A percentile compares a stretch with the other conserved stretches of the same genome.
phyloP scores from a whole-genome alignment of 2,888 invertebrate species.

The Zaprionus lineosus region DNA sequence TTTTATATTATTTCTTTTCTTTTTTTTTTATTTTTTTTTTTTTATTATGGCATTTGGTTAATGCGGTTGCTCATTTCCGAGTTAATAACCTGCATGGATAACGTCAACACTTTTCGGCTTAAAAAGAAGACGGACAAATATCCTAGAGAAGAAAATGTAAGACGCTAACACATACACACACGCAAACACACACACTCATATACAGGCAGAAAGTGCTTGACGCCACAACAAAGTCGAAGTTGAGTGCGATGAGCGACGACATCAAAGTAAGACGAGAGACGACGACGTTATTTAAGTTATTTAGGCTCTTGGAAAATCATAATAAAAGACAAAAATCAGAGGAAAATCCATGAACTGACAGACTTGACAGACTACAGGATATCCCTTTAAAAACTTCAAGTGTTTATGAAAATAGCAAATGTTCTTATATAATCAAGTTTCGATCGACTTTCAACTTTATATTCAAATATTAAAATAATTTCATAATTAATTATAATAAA shows the following conservation, averaged over 20 bases:
- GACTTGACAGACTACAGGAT: no score
- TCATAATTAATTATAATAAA: no score
- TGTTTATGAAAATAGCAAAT: no score
- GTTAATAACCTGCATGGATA: conserved; percentile 16
- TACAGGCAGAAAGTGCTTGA: no score
- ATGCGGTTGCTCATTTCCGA: conserved; percentile 39
- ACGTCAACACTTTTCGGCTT: conserved; percentile 12
- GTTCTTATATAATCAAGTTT: no score
- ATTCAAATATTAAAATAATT: no score
- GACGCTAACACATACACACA: conserved; percentile 19
- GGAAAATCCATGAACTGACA: no score
- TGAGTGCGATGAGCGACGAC: conserved; percentile 29
- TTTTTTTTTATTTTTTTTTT: conserved; percentile 15
- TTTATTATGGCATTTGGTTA: conserved; percentile 33
- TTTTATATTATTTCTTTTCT: no score
- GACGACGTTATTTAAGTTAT: conserved; percentile 70
- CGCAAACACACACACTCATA: no score
- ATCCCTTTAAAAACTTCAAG: no score
- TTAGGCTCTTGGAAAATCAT: conserved; percentile 73
- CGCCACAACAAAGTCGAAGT: conserved; percentile 67
- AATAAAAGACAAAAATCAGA: conserved; percentile 61
- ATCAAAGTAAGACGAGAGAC: conserved; percentile 26
- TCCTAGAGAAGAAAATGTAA: conserved; percentile 1
- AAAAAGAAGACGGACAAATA: conserved; percentile 3
- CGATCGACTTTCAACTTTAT: no score